phyloP scores from a whole-genome alignment of 2,888 invertebrate species.

The Drepanosiphum platanoidis region DNA sequence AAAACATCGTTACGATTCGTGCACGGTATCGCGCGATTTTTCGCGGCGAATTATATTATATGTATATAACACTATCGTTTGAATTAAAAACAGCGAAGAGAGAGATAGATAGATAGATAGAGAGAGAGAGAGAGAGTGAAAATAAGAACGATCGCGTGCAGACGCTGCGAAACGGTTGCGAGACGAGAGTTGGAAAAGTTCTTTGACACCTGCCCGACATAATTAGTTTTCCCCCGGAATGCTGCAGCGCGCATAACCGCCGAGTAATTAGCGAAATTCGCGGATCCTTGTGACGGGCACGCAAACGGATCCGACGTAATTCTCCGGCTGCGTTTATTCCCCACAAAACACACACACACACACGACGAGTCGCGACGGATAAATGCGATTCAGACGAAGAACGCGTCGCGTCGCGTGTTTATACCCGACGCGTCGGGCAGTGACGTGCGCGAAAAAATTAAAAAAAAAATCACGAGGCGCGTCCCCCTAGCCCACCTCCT shows the following conservation, averaged over 20 bases:
- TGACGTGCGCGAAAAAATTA: neutral
- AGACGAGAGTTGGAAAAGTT: neutral
- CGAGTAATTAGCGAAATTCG: conserved; percentile 32
- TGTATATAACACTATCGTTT: no score
- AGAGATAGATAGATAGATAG: no score
- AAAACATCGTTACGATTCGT: no score
- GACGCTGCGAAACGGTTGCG: neutral
- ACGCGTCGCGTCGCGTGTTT: neutral
- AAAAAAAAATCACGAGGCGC: no score
- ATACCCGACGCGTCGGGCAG: neutral
- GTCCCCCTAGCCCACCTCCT: no score
- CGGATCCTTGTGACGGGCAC: neutral
- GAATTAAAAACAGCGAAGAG: no score
- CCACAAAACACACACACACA: neutral
- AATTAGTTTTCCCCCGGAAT: conserved; percentile 35
- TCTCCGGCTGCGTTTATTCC: neutral
- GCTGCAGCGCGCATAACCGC: neutral
- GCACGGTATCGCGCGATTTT: no score
- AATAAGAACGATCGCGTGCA: no score
- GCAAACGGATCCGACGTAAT: neutral
- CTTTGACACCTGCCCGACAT: conserved; percentile 38
- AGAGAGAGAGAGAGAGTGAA: no score
- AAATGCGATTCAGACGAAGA: neutral
- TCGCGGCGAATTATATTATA: no score
- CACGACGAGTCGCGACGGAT: neutral